Conservation (phyloP, 2,888 invertebrate genomes). For the Tipula helvola region DNA sequence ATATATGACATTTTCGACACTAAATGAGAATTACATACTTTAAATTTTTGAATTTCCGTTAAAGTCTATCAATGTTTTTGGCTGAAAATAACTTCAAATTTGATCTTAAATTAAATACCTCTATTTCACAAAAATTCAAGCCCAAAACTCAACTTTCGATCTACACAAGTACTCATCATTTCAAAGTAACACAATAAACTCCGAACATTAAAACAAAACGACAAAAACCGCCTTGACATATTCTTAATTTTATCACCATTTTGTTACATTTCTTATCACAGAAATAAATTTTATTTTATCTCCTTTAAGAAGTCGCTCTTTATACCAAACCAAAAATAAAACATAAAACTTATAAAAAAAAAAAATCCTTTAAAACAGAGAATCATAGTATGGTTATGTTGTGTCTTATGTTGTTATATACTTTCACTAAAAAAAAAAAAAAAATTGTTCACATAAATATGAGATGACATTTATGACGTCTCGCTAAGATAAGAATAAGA, state of each 20-base stretch:
- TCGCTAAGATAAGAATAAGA: neutral
- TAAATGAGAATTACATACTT: too few species aligned
- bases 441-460: slow-evolving; percentile 4
- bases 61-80: too few species aligned
- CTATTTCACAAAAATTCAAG: neutral
- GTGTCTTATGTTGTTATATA: neutral
- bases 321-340: neutral
- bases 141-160: neutral
- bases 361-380: neutral
- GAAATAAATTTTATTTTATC: neutral
- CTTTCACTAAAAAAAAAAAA: neutral
- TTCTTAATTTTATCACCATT: neutral
- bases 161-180: neutral
- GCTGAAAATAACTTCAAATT: too few species aligned
- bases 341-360: neutral
- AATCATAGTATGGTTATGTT: neutral
- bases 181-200: neutral
- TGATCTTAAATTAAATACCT: too few species aligned
- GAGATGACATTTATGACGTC: slow-evolving; percentile 9
- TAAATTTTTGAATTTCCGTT: too few species aligned
- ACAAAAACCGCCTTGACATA: neutral
- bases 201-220: neutral
- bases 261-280: neutral
- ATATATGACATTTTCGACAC: too few species aligned
- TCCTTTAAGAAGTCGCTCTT: neutral